These are phyloP conservation scores for Clinocottus analis DNA, from an alignment of 2,113 vertebrate species.

Conservation along the genomic window DNA sequence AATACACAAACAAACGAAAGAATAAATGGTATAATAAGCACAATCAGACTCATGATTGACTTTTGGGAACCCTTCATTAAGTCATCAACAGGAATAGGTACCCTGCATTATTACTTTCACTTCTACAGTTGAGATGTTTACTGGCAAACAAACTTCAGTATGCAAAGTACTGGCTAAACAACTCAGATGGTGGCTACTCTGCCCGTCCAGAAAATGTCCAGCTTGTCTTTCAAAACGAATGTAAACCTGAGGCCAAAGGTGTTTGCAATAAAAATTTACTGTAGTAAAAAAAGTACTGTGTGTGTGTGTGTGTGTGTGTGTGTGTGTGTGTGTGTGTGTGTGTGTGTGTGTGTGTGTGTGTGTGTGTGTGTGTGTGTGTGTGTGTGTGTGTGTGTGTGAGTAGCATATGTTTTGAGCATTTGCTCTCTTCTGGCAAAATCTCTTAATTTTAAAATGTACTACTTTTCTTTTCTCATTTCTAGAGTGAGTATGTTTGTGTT, in stretches of 20 bases:
- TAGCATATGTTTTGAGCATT: constrained; percentile 21
- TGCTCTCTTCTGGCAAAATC: constrained; percentile 6
- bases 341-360: not conserved
- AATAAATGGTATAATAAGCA: not conserved
- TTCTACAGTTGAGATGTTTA: not conserved
- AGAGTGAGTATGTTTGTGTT: constrained; percentile 2
- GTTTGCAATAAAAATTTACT: not conserved
- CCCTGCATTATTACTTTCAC: not conserved
- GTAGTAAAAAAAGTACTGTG: not conserved
- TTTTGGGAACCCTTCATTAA: not conserved
- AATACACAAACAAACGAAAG: not conserved
- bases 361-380: not conserved
- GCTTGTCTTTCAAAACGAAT: constrained; percentile 5
- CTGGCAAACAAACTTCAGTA: not conserved
- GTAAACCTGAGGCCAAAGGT: not conserved
- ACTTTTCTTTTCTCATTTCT: not conserved
- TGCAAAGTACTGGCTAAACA: not conserved
- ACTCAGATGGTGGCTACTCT: not conserved
- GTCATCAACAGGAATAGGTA: not conserved
- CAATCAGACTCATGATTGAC: not conserved
- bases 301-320: not conserved
- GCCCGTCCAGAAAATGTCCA: not conserved
- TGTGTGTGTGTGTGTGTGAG: not conserved
- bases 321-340: not conserved
- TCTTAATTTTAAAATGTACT: constrained; percentile 11